Percentiles rank a stretch among this genome's conserved stretches.
phyloP scores from a whole-genome alignment of 2,797 vertebrate species.

The Sebastes vulpes region DNA sequence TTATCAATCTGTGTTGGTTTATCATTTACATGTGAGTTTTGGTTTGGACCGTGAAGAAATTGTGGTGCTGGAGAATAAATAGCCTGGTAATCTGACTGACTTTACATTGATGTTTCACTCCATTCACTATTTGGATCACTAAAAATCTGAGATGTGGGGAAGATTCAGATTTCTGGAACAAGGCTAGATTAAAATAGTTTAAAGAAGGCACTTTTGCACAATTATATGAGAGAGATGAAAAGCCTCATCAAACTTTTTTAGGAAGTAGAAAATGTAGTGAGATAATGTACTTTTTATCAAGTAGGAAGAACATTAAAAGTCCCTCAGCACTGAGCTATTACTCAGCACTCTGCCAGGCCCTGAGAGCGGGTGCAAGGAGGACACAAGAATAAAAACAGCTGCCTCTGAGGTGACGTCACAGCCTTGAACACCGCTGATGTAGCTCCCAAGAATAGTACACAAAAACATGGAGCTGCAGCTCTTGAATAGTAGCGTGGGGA shows the following conservation, averaged over 20 bases:
- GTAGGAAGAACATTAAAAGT: constrained; percentile 12
- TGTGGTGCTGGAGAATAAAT: neutral
- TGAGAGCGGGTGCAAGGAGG: constrained; percentile 54
- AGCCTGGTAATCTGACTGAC: neutral
- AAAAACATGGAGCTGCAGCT: constrained; percentile 51
- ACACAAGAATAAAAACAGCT: constrained; percentile 78
- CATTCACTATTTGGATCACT: neutral
- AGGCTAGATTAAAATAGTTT: neutral
- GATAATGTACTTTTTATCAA: constrained; percentile 7
- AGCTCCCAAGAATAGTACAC: constrained; percentile 70
- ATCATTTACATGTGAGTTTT: neutral
- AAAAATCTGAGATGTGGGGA: neutral
- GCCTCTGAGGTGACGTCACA: constrained; percentile 66
- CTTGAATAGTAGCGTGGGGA: constrained; percentile 37
- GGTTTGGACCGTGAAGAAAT: neutral
- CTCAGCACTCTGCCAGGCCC: constrained; percentile 64
- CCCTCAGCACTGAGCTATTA: constrained; percentile 57
- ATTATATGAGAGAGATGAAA: constrained; percentile 6
- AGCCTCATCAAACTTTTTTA: neutral
- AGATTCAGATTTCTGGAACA: neutral
- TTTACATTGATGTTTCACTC: neutral
- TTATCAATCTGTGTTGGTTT: neutral
- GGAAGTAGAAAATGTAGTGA: neutral
- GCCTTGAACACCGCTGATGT: constrained; percentile 72
- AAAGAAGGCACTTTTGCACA: neutral